Evolutionary conservation across 2,113 vertebrate genomes (phyloP), one percentile per base, ranked within the genome.

Genomic region (Copsychus sechellarum): DNA sequence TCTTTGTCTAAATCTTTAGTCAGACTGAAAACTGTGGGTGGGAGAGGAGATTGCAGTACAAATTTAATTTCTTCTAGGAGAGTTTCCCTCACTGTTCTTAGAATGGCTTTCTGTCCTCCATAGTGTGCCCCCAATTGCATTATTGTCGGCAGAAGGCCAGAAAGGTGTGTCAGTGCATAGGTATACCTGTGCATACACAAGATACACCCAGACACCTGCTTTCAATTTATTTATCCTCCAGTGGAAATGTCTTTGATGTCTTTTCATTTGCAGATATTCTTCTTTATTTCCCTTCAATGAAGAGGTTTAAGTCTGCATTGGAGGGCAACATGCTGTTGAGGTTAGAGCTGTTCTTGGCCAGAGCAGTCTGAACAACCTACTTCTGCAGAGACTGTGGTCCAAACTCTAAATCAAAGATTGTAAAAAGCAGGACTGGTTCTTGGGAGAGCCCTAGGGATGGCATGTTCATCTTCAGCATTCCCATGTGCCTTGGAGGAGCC

Each of bases 101-200:
- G 33, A 13, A 9, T 47, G 51, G 34, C 8, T 16, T 23, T 56
- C 4, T 28, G 21, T 29, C 29, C 71, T 64, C n/a, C 11, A 1
- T 2, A 14, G 20, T 18, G 29, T 65, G 28, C 34, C 26, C 33
- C 8, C 3, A 25, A 2, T n/a, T 34, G 23, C 40, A 8, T 34
- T 54, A 5, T 21, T 50, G 34, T 29, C 38, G 78, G 69, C 64
- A 81, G 38, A 11, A 53, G 72, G 58, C 40, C 48, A 31, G 72
- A 42, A 38, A 8, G 38, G 18, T 58, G 3, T 2, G 0, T 16
- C 29, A 29, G 36, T 42, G 43, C 36, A 2, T 6, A 3, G 1
- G 0, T 4, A 25, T 36, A 0, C 31, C 8, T 13, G 33, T 71
- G 26, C n/a, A 19, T 36, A 26, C 18, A 2, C 2, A 3, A 8